Evolutionary conservation across 2,113 vertebrate species (phyloP).

Genomic region (Toxostoma redivivum): DNA sequence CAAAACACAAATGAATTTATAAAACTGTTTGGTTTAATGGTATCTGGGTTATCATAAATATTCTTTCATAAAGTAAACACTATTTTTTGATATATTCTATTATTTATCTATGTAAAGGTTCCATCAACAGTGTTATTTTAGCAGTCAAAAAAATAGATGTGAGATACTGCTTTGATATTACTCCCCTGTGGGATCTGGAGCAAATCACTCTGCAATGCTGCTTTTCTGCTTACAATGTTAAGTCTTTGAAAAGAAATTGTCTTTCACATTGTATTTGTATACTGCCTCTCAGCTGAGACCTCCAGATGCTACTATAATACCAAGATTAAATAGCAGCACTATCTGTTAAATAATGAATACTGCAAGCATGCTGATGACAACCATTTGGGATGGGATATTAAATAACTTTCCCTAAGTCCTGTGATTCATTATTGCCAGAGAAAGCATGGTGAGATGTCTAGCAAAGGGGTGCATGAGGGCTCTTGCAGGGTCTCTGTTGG

Average conservation of each 20-base stretch:
- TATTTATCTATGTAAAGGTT: not conserved
- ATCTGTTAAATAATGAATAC: constrained; percentile 13
- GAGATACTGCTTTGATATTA: not conserved
- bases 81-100: not conserved
- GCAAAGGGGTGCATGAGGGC: not conserved
- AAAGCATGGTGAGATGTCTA: not conserved
- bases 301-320: constrained; percentile 10
- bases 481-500: not conserved
- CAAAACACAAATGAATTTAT: not conserved
- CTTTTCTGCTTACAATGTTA: not conserved
- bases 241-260: constrained; percentile 17
- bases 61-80: not conserved
- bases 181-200: not conserved
- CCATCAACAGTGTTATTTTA: not conserved
- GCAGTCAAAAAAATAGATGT: not conserved
- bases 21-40: not conserved
- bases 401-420: not conserved
- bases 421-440: not conserved
- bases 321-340: not conserved
- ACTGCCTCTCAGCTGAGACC: not conserved
- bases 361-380: not conserved
- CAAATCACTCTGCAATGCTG: not conserved
- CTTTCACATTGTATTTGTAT: not conserved
- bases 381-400: not conserved
- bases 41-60: not conserved